Percentiles rank a stretch among this genome's conserved stretches.
Evolutionary conservation across 2,113 vertebrate genomes (phyloP).

Genomic region (Sapajus apella): DNA sequence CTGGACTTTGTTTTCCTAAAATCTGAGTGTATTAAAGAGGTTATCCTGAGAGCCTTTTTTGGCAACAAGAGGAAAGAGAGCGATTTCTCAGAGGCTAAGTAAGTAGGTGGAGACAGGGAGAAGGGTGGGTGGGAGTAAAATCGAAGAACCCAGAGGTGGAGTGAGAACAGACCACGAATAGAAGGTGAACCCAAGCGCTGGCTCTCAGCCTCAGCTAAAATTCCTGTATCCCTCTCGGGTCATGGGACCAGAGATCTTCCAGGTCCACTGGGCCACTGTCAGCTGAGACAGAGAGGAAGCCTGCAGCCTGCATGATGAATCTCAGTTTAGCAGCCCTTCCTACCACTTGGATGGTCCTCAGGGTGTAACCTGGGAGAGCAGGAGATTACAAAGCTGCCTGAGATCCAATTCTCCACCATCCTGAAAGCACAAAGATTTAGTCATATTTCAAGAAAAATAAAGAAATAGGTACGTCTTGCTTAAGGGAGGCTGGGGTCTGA

Average conservation of each 20-base stretch:
- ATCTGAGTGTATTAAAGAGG: neutral
- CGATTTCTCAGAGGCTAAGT: neutral
- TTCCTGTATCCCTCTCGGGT: too few species aligned
- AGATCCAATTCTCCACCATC: neutral
- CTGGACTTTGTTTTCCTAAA: neutral
- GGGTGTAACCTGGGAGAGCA: too few species aligned
- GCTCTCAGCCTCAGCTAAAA: too few species aligned
- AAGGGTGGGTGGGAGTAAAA: neutral
- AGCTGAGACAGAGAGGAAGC: too few species aligned
- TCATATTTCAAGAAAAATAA: neutral
- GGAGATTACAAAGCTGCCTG: neutral
- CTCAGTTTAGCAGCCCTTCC: neutral
- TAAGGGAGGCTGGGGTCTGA: neutral
- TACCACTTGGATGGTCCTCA: rapidly evolving
- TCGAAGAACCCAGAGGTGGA: neutral
- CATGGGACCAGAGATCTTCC: neutral
- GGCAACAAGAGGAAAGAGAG: neutral
- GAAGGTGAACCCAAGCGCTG: too few species aligned
- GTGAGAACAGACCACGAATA: too few species aligned
- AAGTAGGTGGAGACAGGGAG: neutral
- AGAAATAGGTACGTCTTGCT: neutral
- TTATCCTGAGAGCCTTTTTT: neutral
- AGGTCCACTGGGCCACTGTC: neutral
- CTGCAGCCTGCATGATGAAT: rapidly evolving
- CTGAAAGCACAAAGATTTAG: neutral